Evolutionary conservation across 1,140 invertebrate species (phyloP).

Genomic region (Drosophila nannoptera): DNA sequence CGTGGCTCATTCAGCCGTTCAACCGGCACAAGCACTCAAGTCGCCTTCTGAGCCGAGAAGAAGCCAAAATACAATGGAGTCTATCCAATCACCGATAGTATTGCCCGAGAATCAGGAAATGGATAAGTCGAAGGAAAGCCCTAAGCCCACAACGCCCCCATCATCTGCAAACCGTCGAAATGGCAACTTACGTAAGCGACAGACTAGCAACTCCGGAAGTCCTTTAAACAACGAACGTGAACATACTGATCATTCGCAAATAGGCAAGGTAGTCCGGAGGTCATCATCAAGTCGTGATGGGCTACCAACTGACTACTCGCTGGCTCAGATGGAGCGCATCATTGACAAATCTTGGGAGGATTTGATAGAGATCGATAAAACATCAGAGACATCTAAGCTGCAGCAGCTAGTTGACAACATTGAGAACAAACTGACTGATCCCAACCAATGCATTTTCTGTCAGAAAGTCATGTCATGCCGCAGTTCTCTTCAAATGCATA

Average conservation of each 20-base stretch:
- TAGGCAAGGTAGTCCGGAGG: conserved; percentile 63
- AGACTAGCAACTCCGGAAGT: conserved; percentile 44
- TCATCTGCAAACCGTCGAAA: conserved; percentile 40
- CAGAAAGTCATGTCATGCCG: conserved; percentile 98
- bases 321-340: conserved; percentile 74
- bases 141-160: conserved; percentile 21
- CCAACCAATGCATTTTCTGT: conserved; percentile 98
- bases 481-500: conserved; percentile 99
- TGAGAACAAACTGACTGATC: conserved; percentile 96
- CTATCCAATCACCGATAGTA: not conserved
- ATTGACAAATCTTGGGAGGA: conserved; percentile 96
- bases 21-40: conserved; percentile 12
- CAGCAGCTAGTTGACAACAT: conserved; percentile 97
- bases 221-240: conserved; percentile 50
- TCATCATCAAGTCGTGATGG: conserved; percentile 60
- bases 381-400: conserved; percentile 95
- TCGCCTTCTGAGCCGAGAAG: conserved; percentile 2
- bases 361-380: conserved; percentile 91
- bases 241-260: conserved; percentile 43
- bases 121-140: conserved; percentile 25
- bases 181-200: conserved; percentile 59
- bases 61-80: conserved; percentile 1
- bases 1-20: conserved; percentile 40
- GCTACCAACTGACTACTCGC: conserved; percentile 53
- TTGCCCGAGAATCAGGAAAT: conserved; percentile 35